Base-by-base conservation (phyloP, 2,113 vertebrate genomes). In the Zeus faber region DNA sequence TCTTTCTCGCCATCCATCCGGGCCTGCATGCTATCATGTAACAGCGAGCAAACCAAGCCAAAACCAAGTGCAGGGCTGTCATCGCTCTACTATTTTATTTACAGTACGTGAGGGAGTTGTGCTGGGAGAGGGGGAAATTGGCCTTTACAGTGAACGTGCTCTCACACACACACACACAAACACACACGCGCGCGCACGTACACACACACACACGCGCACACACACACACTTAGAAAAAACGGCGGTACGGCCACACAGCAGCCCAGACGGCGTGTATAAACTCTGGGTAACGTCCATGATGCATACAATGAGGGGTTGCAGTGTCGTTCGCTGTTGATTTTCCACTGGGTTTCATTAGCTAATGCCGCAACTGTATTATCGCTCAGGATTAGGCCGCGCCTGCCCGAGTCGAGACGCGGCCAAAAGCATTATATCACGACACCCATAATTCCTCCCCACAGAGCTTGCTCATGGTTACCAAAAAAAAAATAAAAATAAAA, bases 321-420 rank as follows among this genome's bases (percentile, higher is more conserved):
- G 17, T 0, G 68, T 40, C 20, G 27, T 21, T 33, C 40, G 35
- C 58, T 53, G 45, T 25, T 46, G 50, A 16, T 52, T 52, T 58
- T 69, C 62, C 58, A 56, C 49, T 57, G 58, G 59, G 47, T 76
- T 69, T 76, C 71, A 79, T 77, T 80, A 74, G 64, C 73, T 77
- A 79, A 79, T 82, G 66, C 66, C 45, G 56, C 37, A 4, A 10
- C 35, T 11, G 39, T 22, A 74, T 61, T 74, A 77, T 58, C 43
- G 59, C 54, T 31, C 35, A 29, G 79, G 80, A 85, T 85, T 79
- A 85, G 51, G 3, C 2, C 4, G 31, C 31, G 31, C 7, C 31
- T 3, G 31, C 8, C 8, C 8, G 2, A 3, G 2, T 8, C 2
- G 31, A 7, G 2, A 9, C 13, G 31, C 13, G 8, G 31, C 31